Evolutionary conservation across 2,888 invertebrate species (phyloP), one percentile per base, ranked within the genome.

Genomic region (Luffia ferchaultella): DNA sequence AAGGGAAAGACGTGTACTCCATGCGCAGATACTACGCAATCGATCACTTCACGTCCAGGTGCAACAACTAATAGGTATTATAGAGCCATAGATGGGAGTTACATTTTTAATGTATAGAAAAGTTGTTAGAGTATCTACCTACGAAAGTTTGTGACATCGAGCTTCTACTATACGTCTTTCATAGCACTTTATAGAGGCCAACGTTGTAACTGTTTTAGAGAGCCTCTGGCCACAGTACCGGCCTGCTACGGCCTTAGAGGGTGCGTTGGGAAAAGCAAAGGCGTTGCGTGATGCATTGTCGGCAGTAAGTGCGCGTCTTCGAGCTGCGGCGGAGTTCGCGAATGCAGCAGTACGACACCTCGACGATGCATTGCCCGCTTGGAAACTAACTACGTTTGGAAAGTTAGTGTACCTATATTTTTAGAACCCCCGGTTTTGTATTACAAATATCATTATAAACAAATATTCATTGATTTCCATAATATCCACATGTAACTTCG

Each of bases 331-430:
- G 0, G 76, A 74, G 20, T 76, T 77, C 52, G 74, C 76, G 15
- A 77, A 77, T 42, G 62, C 64, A 0, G 77, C 82, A 0, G 63
- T 72, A 1, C 62, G 73, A 1, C 53, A 71, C 18, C 48, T 80
- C 18, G 79, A 80, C 20, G 76, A 76, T 18, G 80, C 78, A 0
- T 57, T 80, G 48, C 76, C 78, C 0, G 73, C 76, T 0, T 84
- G 84, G 84, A 82, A 79, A 57, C 65, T 83, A 2, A 70, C 74
- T 1, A 65, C 73, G 2, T 69, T 79, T 42, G 78, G 77, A 56
- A 83, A 75, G 85, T 83, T 45, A 63, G 75, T 65, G 16, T 15
- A 40, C 15, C 7, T 40, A 9, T n/a, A n/a, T n/a, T n/a, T n/a
- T n/a, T n/a, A n/a, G n/a, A n/a, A n/a, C n/a, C n/a, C n/a, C n/a